Evolutionary conservation across 2,113 vertebrate species (phyloP).

Genomic region (Himantopus leucocephalus): DNA sequence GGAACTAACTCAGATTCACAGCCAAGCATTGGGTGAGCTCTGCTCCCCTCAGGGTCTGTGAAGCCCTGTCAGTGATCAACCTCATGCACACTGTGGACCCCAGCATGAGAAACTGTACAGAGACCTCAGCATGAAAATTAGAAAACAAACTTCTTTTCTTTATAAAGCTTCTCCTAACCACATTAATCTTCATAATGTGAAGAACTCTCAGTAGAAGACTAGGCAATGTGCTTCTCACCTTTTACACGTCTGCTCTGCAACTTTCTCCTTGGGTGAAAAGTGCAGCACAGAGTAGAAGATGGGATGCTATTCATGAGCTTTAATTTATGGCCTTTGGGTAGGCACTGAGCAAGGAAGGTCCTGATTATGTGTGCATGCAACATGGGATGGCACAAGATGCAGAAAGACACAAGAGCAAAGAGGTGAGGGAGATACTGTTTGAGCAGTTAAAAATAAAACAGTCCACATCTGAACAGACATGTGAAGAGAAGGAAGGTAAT

Average conservation of each 20-base stretch:
- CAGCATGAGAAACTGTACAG: not conserved
- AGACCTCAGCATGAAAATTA: not conserved
- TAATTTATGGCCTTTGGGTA: not conserved
- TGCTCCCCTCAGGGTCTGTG: not conserved
- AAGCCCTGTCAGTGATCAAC: not conserved
- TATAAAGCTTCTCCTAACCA: not conserved
- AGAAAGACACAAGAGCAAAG: not conserved
- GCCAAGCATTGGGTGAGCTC: rapidly evolving
- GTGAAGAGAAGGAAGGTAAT: not conserved
- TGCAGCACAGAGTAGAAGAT: not conserved
- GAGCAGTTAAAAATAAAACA: not conserved
- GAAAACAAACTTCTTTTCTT: not conserved
- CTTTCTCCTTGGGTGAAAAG: not conserved
- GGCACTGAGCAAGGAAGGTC: not conserved
- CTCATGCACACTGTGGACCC: not conserved
- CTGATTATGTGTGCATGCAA: not conserved
- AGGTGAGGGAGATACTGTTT: not conserved
- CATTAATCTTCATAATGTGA: not conserved
- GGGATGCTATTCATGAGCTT: not conserved
- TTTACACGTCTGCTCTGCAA: not conserved
- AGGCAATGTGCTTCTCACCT: not conserved
- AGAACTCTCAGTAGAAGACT: not conserved
- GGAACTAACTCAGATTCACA: not conserved
- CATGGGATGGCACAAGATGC: not conserved
- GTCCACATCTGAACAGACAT: not conserved